A percentile compares a stretch with the other conserved stretches of the same genome.
phyloP scores from a whole-genome alignment of 2,888 invertebrate genomes.

The Fissipunctia ypsillon region DNA sequence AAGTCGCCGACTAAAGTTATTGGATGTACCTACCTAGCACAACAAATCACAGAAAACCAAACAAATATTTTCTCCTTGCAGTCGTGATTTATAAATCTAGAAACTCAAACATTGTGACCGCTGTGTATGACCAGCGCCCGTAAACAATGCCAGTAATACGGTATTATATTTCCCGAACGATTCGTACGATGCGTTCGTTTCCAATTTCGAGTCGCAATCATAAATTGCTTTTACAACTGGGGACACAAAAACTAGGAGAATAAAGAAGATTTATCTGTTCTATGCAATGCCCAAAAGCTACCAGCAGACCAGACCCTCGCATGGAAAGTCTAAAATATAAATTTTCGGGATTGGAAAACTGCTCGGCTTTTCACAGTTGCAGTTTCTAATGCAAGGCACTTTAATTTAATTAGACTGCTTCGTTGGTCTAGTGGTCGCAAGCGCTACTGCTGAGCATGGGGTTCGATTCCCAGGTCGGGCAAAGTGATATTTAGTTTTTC shows the following conservation, averaged over 20 bases:
- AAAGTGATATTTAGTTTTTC: no score
- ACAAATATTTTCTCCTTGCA: constrained; percentile 13
- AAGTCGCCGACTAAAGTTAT: neutral
- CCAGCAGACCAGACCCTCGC: neutral
- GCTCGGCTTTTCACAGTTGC: neutral
- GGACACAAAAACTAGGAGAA: constrained; percentile 12
- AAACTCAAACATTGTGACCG: constrained; percentile 10
- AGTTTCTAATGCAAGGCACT: no score
- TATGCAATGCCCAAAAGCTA: constrained; percentile 13
- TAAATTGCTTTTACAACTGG: constrained; percentile 39
- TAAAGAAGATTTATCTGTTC: constrained; percentile 12
- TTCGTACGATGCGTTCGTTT: constrained; percentile 35
- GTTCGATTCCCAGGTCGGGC: no score
- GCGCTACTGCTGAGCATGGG: no score
- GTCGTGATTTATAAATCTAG: constrained; percentile 16
- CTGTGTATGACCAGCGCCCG: constrained; percentile 11
- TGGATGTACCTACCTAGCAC: neutral
- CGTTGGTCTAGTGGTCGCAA: no score
- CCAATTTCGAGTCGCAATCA: constrained; percentile 50
- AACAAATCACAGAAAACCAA: constrained; percentile 11
- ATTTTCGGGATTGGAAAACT: neutral
- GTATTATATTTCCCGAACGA: constrained; percentile 31
- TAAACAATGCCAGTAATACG: constrained; percentile 19
- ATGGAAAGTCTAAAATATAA: neutral
- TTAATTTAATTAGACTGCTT: no score